Conservation (phyloP, 2,113 vertebrate genomes). For the Dendropsophus ebraccatus region DNA sequence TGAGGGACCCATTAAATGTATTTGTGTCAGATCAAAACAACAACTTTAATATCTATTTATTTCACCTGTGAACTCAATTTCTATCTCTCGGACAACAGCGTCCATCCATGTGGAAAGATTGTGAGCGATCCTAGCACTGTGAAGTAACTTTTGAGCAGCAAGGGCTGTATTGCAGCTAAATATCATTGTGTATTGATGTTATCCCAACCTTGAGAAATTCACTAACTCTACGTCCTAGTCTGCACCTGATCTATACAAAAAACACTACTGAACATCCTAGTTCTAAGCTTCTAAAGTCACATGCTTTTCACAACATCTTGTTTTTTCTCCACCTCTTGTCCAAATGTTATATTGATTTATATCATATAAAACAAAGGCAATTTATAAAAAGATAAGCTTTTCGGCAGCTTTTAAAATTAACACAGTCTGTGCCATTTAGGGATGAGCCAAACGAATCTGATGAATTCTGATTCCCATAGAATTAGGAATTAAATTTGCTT, state of each 20-base stretch:
- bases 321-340: slow-evolving; percentile 44
- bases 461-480: no score
- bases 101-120: slow-evolving; percentile 60
- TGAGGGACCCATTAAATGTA: slow-evolving; percentile 58
- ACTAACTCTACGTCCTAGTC: slow-evolving; percentile 16
- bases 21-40: slow-evolving; percentile 60
- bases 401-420: background rate
- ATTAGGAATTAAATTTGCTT: no score
- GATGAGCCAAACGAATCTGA: no score
- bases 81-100: slow-evolving; percentile 62
- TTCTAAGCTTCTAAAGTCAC: slow-evolving; percentile 10
- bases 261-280: slow-evolving; percentile 24
- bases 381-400: slow-evolving; percentile 8
- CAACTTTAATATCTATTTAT: slow-evolving; percentile 70
- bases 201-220: slow-evolving; percentile 39
- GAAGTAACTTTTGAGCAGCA: slow-evolving; percentile 44
- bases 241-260: slow-evolving; percentile 36
- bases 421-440: background rate
- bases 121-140: slow-evolving; percentile 53
- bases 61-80: slow-evolving; percentile 61
- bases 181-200: slow-evolving; percentile 42
- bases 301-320: slow-evolving; percentile 16
- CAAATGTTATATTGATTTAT: slow-evolving; percentile 35
- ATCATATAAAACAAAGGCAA: slow-evolving; percentile 34
- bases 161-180: slow-evolving; percentile 45